Percentiles rank a stretch among this genome's conserved stretches.
phyloP scores from a whole-genome alignment of 2,888 invertebrate species.

The Cosmia trapezina region DNA sequence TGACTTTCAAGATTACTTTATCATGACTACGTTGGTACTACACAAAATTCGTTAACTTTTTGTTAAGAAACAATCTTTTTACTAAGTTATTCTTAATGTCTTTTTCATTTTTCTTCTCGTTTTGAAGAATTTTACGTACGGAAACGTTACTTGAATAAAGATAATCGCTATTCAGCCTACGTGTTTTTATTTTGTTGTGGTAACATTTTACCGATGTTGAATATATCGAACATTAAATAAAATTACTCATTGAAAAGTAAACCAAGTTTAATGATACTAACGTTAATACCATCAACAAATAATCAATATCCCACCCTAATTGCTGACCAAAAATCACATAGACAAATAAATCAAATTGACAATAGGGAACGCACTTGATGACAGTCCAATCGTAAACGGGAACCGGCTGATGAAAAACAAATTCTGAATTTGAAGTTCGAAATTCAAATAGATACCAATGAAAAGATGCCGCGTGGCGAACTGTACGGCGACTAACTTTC shows the following conservation, averaged over 20 bases:
- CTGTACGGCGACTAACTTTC: slow-evolving; percentile 65
- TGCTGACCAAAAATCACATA: slow-evolving; percentile 81
- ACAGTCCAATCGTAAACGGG: slow-evolving; percentile 85
- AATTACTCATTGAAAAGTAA: slow-evolving; percentile 20
- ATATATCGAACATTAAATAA: slow-evolving; percentile 9
- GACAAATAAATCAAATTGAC: slow-evolving; percentile 84
- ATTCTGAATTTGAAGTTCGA: slow-evolving; percentile 84
- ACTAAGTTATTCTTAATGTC: slow-evolving; percentile 30
- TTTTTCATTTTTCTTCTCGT: slow-evolving; percentile 39
- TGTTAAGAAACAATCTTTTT: slow-evolving; percentile 36
- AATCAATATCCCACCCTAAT: slow-evolving; percentile 76
- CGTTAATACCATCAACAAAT: slow-evolving; percentile 75
- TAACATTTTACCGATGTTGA: background rate
- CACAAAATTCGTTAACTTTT: slow-evolving; percentile 44
- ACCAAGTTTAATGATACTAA: slow-evolving; percentile 67
- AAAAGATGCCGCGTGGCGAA: slow-evolving; percentile 86
- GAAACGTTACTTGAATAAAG: slow-evolving; percentile 23
- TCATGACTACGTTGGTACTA: slow-evolving; percentile 22
- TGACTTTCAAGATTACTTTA: slow-evolving; percentile 54
- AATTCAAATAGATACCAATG: slow-evolving; percentile 89
- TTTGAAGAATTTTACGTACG: slow-evolving; percentile 28
- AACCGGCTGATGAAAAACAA: slow-evolving; percentile 88
- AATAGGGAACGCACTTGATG: slow-evolving; percentile 83
- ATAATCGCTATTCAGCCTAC: slow-evolving; percentile 16
- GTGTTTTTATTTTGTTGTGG: slow-evolving; percentile 24